These are phyloP conservation scores for Pachypanchax playfairii DNA, from an alignment of 2,113 vertebrate species.

Conservation along the genomic window DNA sequence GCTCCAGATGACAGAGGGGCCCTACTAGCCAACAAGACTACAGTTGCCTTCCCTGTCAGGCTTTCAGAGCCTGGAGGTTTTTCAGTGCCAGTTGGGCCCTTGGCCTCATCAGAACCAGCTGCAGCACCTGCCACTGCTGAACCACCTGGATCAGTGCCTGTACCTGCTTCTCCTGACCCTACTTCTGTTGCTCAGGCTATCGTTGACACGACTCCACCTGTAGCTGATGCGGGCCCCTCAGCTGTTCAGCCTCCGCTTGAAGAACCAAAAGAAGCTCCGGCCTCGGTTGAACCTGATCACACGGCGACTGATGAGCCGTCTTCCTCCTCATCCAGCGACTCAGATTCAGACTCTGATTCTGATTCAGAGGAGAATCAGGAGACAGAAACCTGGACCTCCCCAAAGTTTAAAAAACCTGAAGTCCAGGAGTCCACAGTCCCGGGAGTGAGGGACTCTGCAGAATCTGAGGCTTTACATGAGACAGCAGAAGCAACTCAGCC, in stretches of 20 bases:
- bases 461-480: conserved; percentile 28
- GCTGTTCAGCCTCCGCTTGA: no score
- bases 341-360: conserved; percentile 39
- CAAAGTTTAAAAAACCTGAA: neutral
- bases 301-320: conserved; percentile 15
- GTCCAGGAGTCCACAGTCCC: conserved; percentile 14
- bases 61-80: conserved; percentile 53
- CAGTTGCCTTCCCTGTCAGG: conserved; percentile 73
- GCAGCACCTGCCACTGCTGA: conserved; percentile 12
- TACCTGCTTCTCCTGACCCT: no score
- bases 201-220: no score
- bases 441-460: conserved; percentile 6
- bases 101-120: no score
- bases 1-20: conserved; percentile 66
- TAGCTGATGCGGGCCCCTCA: no score
- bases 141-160: neutral
- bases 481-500: conserved; percentile 7
- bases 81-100: no score
- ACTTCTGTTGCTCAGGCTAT: neutral
- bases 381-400: conserved; percentile 1
- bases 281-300: neutral
- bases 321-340: conserved; percentile 71
- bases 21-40: conserved; percentile 75
- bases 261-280: neutral
- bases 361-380: conserved; percentile 52